Conservation (phyloP, 92 coral and sea anemone genomes). For the Epizoanthus stellaris region DNA sequence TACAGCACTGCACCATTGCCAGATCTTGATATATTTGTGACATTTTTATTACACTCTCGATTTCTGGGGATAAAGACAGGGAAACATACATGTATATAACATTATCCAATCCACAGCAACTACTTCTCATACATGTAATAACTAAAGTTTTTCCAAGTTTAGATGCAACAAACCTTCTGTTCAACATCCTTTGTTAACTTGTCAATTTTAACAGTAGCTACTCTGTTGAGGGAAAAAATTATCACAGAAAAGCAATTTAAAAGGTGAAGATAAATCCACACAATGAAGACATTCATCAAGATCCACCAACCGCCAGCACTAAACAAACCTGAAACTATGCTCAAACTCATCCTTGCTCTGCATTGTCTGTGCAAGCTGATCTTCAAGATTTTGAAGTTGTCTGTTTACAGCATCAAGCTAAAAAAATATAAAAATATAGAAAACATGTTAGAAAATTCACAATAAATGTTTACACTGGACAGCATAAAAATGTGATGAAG, state of each 20-base stretch:
- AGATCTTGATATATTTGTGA: too few relatives aligned
- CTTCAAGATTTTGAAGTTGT: conserved; percentile 75
- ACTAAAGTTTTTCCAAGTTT: too few relatives aligned
- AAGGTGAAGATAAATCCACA: not conserved
- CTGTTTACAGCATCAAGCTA: conserved; percentile 78
- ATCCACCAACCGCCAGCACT: not conserved
- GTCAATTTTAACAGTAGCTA: conserved; percentile 82
- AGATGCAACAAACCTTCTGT: conserved; percentile 73
- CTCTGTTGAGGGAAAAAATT: conserved; percentile 40
- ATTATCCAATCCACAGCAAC: not conserved
- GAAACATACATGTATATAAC: too few relatives aligned
- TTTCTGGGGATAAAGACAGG: too few relatives aligned
- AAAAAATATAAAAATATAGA: not conserved
- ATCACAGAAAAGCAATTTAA: not conserved
- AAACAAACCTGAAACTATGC: conserved; percentile 79
- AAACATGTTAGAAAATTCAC: not conserved
- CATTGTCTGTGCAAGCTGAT: conserved; percentile 70
- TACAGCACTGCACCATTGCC: too few relatives aligned
- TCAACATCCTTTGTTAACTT: conserved; percentile 92
- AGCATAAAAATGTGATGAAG: too few relatives aligned
- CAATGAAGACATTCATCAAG: not conserved
- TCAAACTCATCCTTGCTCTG: conserved; percentile 89
- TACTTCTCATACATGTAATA: not conserved
- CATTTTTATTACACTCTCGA: too few relatives aligned
- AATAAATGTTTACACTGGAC: not conserved